A percentile compares a stretch with the other conserved stretches of the same genome.
Conservation (phyloP, 2,797 vertebrate genomes). For the Mallotus villosus region DNA sequence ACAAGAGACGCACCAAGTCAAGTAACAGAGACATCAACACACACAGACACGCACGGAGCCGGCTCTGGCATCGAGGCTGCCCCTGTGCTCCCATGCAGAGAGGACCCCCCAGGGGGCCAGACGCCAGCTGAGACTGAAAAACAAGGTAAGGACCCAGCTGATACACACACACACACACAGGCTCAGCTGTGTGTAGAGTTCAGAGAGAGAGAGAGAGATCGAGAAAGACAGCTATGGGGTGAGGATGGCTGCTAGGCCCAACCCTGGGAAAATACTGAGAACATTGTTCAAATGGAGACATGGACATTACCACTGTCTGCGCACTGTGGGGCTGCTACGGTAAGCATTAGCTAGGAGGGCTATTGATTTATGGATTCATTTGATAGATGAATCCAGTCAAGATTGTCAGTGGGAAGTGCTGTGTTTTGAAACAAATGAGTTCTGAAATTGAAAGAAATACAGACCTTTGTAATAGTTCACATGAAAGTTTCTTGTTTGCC, state of each 20-base stretch:
- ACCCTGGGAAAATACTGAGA: constrained; percentile 43
- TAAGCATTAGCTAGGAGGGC: constrained; percentile 56
- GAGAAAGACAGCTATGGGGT: constrained; percentile 39
- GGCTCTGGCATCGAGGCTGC: constrained; percentile 60
- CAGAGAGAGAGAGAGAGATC: constrained; percentile 50
- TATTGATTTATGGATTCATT: constrained; percentile 40
- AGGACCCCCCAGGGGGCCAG: constrained; percentile 72
- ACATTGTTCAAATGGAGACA: constrained; percentile 53
- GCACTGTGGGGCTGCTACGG: constrained; percentile 58
- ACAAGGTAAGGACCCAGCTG: constrained; percentile 81
- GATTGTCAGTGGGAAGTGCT: background rate
- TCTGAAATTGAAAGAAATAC: constrained; percentile 38
- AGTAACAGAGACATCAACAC: constrained; percentile 37
- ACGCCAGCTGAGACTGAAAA: constrained; percentile 79
- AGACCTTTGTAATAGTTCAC: constrained; percentile 52
- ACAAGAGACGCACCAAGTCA: constrained; percentile 56
- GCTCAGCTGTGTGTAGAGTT: constrained; percentile 70
- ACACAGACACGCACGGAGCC: constrained; percentile 32
- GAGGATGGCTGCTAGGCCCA: constrained; percentile 49
- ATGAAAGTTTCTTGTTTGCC: constrained; percentile 50
- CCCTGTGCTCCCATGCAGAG: constrained; percentile 75
- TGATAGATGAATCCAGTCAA: constrained; percentile 38
- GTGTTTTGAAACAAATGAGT: background rate
- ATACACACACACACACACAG: constrained; percentile 45
- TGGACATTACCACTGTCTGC: constrained; percentile 46